A percentile compares a stretch with the other conserved stretches of the same genome.
Conservation (phyloP, 1,140 invertebrate genomes). For the Drosophila kurseongensis region DNA sequence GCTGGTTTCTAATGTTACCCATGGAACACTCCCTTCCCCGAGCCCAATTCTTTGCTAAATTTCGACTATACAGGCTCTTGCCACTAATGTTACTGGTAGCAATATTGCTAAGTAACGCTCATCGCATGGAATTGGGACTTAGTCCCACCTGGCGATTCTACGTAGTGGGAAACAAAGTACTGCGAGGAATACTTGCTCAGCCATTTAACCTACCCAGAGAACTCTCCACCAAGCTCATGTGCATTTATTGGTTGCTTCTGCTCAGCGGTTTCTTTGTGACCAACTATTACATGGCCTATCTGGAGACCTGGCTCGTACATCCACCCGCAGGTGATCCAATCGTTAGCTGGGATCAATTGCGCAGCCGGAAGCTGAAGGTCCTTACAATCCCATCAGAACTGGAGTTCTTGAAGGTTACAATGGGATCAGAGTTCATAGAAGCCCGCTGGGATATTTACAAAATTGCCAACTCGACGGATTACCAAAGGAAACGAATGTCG, state of each 20-base stretch:
- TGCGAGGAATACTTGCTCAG: constrained; percentile 44
- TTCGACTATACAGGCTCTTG: neutral
- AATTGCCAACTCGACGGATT: neutral
- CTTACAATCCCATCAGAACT: neutral
- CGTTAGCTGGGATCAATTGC: constrained; percentile 28
- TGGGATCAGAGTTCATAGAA: constrained; percentile 7
- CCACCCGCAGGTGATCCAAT: constrained; percentile 3
- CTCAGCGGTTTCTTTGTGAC: constrained; percentile 14
- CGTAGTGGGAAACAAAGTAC: constrained; percentile 1
- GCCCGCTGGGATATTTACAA: constrained; percentile 10
- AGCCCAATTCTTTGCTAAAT: neutral
- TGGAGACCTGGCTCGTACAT: constrained; percentile 52
- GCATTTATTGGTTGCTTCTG: constrained; percentile 33
- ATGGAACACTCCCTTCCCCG: constrained; percentile 13
- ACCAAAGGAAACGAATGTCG: constrained; percentile 21
- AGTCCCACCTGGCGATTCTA: neutral
- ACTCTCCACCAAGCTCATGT: constrained; percentile 8
- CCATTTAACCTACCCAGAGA: constrained; percentile 26
- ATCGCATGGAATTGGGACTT: constrained; percentile 12
- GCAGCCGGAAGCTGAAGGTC: constrained; percentile 6
- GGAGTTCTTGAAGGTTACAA: neutral
- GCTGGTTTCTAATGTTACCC: constrained; percentile 54
- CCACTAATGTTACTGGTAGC: neutral
- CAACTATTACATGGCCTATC: constrained; percentile 34
- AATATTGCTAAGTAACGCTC: constrained; percentile 16